Base-by-base conservation (phyloP, 2,797 vertebrate species). In the Parauchenoglanis punctatus region DNA sequence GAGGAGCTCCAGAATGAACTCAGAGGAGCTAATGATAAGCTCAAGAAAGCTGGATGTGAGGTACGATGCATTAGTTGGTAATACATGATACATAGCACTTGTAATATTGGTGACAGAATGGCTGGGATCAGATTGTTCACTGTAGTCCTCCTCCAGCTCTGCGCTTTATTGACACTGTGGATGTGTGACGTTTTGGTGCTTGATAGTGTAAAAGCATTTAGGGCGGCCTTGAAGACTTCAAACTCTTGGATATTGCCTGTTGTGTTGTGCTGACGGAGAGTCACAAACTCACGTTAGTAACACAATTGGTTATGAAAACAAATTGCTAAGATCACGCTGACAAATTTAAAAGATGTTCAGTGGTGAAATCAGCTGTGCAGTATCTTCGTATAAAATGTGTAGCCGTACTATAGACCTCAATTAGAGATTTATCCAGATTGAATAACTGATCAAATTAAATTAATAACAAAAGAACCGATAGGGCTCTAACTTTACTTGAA, bases 31-130 rank as follows among this genome's bases (percentile, higher is more conserved):
- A 93, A 93, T 12, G 96, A 97, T 82, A 94, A 94, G 94, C 92
- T 94, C 91, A 96, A 97, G 94, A 97, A 96, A 93, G 94, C 94
- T 89, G 90, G 92, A 91, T 96, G 92, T 78, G 96, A 96, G 95
- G 97, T 97, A 92, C 65, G 12, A 13, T 84, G 58, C 15, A 20
- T 35, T 61, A 40, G 25, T 44, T 61, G 35, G 35, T 44, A 20
- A 59, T 54, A 28, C 73, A 49, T 73, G 25, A 28, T 54, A 12
- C 73, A 52, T 17, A n/a, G 10, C 46, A 23, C 70, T 44, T 72
- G 17, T 10, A 23, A 54, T 28, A 49, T n/a, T 76, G 25, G 2
- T 12, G n/a, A 77, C 5, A 28, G 52, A 49, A 76, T n/a, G 12
- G 7, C 7, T 40, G 31, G 63, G 31, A 6, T 35, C 18, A 35